These are phyloP conservation scores for Apus apus DNA, from an alignment of 2,113 vertebrate species.

Conservation along the genomic window DNA sequence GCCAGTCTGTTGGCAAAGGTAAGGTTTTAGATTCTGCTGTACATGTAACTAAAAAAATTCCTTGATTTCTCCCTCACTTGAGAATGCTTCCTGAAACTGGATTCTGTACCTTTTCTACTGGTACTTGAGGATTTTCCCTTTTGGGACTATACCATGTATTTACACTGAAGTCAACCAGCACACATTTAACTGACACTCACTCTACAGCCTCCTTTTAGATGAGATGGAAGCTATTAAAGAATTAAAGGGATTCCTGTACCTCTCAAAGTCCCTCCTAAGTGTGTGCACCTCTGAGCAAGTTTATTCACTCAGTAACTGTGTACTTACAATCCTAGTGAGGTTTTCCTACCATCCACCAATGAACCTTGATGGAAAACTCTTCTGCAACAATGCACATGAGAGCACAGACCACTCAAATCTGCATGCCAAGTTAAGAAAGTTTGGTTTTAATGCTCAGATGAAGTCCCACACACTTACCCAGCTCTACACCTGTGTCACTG, in stretches of 20 bases:
- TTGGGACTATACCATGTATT: not conserved
- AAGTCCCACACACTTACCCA: not conserved
- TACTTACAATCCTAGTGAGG: not conserved
- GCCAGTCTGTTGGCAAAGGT: accelerated
- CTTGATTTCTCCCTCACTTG: not conserved
- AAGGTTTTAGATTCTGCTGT: not conserved
- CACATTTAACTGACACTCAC: not conserved
- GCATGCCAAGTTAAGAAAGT: not conserved
- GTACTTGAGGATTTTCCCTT: not conserved
- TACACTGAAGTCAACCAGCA: not conserved
- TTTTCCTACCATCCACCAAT: not conserved
- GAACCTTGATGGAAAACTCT: not conserved
- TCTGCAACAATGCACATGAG: not conserved
- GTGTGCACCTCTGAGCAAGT: not conserved
- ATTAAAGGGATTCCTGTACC: not conserved
- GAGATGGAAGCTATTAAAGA: not conserved
- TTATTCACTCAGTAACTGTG: not conserved
- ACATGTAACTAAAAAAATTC: not conserved
- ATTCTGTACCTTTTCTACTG: not conserved
- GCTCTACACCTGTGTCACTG: not conserved
- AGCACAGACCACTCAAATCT: not conserved
- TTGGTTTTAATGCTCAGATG: not conserved
- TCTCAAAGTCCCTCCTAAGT: not conserved
- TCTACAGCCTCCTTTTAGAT: not conserved
- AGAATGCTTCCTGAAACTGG: not conserved